phyloP scores from a whole-genome alignment of 92 coral and sea anemone species.

The Siderastrea radians region DNA sequence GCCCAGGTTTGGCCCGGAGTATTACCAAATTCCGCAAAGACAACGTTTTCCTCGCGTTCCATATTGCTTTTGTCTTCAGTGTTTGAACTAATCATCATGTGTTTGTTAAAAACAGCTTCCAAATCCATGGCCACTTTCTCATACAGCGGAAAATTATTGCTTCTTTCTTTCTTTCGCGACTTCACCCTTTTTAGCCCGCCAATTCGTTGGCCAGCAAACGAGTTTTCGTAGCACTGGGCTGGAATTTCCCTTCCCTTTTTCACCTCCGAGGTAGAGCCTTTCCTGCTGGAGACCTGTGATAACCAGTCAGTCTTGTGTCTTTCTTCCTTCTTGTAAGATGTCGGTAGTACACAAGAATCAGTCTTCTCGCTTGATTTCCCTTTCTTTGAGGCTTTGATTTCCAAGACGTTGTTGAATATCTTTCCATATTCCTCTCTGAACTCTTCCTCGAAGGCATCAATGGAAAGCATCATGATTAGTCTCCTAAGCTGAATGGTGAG shows the following conservation, averaged over 20 bases:
- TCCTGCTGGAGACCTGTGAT: neutral
- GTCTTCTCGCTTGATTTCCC: neutral
- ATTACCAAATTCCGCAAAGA: neutral
- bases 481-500: neutral
- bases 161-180: neutral
- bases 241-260: neutral
- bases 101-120: constrained; percentile 14
- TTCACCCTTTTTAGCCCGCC: neutral
- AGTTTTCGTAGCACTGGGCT: neutral
- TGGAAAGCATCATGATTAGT: constrained; percentile 67
- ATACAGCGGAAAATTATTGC: neutral
- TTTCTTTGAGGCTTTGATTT: constrained; percentile 29
- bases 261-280: neutral
- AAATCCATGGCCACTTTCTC: constrained; percentile 34
- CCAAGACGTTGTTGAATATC: constrained; percentile 57
- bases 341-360: neutral
- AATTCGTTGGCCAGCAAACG: neutral
- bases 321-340: neutral
- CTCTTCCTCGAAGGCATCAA: constrained; percentile 44
- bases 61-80: too few relatives aligned
- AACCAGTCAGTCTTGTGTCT: neutral
- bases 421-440: constrained; percentile 64
- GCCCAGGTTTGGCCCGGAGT: neutral
- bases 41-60: neutral
- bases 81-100: neutral